Evolutionary conservation across 2,888 invertebrate species (phyloP).

Genomic region (Drosophila dives): DNA sequence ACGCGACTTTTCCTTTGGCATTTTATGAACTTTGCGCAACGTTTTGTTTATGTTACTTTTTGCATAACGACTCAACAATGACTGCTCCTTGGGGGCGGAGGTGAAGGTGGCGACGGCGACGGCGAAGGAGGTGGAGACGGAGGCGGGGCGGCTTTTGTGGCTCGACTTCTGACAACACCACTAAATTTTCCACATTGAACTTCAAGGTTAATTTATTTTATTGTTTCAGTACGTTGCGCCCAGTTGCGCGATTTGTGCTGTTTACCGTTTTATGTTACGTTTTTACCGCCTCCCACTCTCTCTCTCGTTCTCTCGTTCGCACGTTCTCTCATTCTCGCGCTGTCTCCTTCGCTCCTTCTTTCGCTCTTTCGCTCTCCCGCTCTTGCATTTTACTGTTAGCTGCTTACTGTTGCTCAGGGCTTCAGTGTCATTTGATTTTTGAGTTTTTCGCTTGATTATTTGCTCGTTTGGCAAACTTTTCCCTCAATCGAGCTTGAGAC

Average conservation of each 20-base stretch:
- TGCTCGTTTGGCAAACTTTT: conserved; percentile 35
- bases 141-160: neutral
- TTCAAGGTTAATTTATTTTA: conserved; percentile 75
- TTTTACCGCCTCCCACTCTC: neutral
- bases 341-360: neutral
- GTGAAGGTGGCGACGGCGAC: neutral
- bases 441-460: conserved; percentile 55
- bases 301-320: too few species aligned
- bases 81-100: neutral
- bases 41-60: conserved; percentile 41
- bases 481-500: neutral
- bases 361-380: neutral
- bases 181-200: conserved; percentile 62
- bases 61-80: conserved; percentile 40
- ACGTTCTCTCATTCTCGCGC: too few species aligned
- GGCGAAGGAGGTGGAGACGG: neutral
- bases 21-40: conserved; percentile 46
- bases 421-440: conserved; percentile 70
- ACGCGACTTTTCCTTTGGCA: conserved; percentile 21
- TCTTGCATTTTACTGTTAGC: conserved; percentile 3
- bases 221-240: conserved; percentile 49
- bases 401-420: conserved; percentile 1
- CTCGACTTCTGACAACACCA: conserved; percentile 32
- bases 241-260: conserved; percentile 19
- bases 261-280: conserved; percentile 4